Evolutionary conservation across 2,113 vertebrate genomes (phyloP).

Genomic region (Grammomys dolichurus): DNA sequence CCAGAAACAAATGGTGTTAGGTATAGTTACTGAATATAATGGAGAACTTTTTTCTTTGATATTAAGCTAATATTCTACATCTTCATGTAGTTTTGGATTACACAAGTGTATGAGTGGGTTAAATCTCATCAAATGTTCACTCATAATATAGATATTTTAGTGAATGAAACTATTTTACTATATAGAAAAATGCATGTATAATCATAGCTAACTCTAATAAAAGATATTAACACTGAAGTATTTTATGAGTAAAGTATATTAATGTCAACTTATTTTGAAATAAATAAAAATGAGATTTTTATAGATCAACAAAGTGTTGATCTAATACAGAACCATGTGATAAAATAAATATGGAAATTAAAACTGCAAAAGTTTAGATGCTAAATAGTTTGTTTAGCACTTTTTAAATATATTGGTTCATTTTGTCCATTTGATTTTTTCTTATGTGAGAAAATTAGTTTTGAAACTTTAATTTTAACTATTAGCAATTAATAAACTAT

Average conservation of each 20-base stretch:
- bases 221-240: not conserved
- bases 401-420: not conserved
- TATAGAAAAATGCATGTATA: not conserved
- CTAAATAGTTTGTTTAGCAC: not conserved
- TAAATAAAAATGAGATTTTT: not conserved
- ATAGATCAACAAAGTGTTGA: not conserved
- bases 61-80: not conserved
- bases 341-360: not conserved
- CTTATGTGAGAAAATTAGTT: not conserved
- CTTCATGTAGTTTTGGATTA: not conserved
- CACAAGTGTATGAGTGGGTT: not conserved
- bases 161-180: slow-evolving; percentile 21
- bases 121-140: slow-evolving; percentile 10
- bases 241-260: not conserved
- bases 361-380: slow-evolving; percentile 1
- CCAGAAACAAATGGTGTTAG: not conserved
- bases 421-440: not conserved
- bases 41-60: not conserved
- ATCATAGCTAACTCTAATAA: not conserved
- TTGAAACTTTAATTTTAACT: not conserved
- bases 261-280: not conserved
- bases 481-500: slow-evolving; percentile 5
- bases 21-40: not conserved
- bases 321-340: slow-evolving; percentile 4
- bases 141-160: not conserved